phyloP scores from a whole-genome alignment of 2,113 vertebrate species.

The Toxostoma redivivum region DNA sequence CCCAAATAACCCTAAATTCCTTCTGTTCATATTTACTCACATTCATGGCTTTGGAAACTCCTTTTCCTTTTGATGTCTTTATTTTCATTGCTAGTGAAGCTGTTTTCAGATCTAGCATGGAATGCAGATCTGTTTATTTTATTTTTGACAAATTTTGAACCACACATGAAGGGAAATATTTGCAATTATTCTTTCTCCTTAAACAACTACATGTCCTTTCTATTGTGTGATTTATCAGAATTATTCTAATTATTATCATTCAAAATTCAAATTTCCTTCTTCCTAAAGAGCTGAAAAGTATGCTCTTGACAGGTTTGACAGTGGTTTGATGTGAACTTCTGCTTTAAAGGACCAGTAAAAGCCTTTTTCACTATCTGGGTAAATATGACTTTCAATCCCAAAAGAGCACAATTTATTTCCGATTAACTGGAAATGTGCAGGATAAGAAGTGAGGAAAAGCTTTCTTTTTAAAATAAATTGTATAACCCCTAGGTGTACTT shows the following conservation, averaged over 20 bases:
- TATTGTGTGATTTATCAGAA: background rate
- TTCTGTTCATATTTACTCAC: slow-evolving; percentile 7
- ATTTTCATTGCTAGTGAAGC: background rate
- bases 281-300: background rate
- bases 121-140: background rate
- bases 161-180: background rate
- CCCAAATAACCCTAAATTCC: slow-evolving; percentile 2
- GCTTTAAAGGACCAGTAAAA: background rate
- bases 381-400: background rate
- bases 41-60: background rate
- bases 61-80: background rate
- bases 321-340: background rate
- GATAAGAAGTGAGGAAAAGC: background rate
- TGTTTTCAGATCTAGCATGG: background rate
- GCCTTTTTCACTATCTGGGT: background rate
- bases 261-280: background rate
- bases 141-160: background rate
- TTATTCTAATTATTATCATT: background rate
- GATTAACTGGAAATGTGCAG: background rate
- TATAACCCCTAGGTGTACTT: fast-evolving
- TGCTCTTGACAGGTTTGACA: background rate
- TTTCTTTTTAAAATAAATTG: background rate
- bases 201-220: background rate
- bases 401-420: background rate
- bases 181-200: background rate